Conservation (phyloP, 1,140 invertebrate genomes). For the Drosophila sp. region DNA sequence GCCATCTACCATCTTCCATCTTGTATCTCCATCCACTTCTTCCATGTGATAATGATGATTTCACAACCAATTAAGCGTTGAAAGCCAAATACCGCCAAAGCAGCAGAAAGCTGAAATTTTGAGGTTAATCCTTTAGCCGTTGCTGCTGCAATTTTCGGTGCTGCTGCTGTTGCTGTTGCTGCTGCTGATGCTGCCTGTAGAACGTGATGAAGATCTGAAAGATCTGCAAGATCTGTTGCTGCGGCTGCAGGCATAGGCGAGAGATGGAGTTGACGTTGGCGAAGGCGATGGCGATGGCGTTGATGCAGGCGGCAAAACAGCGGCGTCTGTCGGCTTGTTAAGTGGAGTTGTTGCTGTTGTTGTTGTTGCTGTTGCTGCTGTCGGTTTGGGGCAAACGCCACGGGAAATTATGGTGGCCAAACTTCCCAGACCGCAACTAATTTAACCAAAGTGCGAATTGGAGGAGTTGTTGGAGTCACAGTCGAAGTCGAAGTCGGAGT, state of each 20-base stretch:
- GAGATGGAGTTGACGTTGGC: constrained; percentile 61
- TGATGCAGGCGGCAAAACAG: constrained; percentile 70
- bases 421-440: constrained; percentile 81
- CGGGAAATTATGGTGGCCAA: constrained; percentile 81
- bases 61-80: constrained; percentile 82
- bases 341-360: constrained; percentile 47
- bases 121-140: constrained; percentile 76
- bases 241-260: constrained; percentile 10
- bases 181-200: constrained; percentile 40
- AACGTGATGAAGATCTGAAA: constrained; percentile 57
- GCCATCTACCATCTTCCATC: constrained; percentile 30
- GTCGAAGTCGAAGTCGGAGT: constrained; percentile 35
- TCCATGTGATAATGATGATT: constrained; percentile 81
- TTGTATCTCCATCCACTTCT: constrained; percentile 29
- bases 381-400: constrained; percentile 71
- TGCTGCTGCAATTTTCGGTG: constrained; percentile 76
- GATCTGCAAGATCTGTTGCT: constrained; percentile 11
- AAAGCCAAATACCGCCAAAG: constrained; percentile 76
- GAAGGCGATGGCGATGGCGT: constrained; percentile 70
- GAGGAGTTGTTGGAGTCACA: constrained; percentile 74
- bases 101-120: constrained; percentile 62
- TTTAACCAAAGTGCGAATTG: constrained; percentile 82
- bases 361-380: constrained; percentile 47
- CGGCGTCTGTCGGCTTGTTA: constrained; percentile 61
- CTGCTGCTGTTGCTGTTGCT: constrained; percentile 50